Conservation (phyloP, 2,888 invertebrate genomes). For the Octodonta nipae region DNA sequence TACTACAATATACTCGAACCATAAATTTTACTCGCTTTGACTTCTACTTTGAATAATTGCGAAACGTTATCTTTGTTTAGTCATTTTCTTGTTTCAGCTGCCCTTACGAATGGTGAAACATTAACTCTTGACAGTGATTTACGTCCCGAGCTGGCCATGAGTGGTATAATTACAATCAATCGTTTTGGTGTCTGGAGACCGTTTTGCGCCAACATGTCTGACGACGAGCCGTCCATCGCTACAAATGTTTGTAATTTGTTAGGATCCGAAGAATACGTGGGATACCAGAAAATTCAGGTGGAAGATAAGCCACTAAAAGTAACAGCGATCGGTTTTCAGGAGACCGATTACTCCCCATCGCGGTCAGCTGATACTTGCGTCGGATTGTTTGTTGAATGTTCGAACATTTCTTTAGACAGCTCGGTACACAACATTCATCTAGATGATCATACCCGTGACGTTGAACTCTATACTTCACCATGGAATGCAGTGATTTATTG, state of each 20-base stretch:
- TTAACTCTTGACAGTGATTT: slow-evolving; percentile 47
- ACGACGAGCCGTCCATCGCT: slow-evolving; percentile 39
- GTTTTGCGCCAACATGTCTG: slow-evolving; percentile 41
- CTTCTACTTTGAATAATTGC: not conserved
- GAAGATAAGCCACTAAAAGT: slow-evolving; percentile 13
- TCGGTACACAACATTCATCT: slow-evolving; percentile 13
- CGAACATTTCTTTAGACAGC: slow-evolving; percentile 35
- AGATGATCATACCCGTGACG: slow-evolving; percentile 24
- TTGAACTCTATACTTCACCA: slow-evolving; percentile 43
- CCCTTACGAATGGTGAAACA: slow-evolving; percentile 51
- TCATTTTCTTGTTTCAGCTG: slow-evolving; percentile 38
- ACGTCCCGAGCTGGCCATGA: slow-evolving; percentile 44
- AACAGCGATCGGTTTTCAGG: not conserved
- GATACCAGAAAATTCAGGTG: slow-evolving; percentile 19
- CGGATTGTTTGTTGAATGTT: slow-evolving; percentile 42
- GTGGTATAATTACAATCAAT: slow-evolving; percentile 52
- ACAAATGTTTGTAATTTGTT: slow-evolving; percentile 50
- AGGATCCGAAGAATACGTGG: slow-evolving; percentile 44
- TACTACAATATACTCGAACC: no score
- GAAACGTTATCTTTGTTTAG: slow-evolving; percentile 8
- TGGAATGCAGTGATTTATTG: slow-evolving; percentile 63
- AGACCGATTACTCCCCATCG: not conserved
- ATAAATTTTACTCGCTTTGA: no score
- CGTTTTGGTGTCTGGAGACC: slow-evolving; percentile 51
- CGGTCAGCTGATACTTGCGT: slow-evolving; percentile 30